Conservation (phyloP, 2,113 vertebrate species). For the Rissa tridactyla region DNA sequence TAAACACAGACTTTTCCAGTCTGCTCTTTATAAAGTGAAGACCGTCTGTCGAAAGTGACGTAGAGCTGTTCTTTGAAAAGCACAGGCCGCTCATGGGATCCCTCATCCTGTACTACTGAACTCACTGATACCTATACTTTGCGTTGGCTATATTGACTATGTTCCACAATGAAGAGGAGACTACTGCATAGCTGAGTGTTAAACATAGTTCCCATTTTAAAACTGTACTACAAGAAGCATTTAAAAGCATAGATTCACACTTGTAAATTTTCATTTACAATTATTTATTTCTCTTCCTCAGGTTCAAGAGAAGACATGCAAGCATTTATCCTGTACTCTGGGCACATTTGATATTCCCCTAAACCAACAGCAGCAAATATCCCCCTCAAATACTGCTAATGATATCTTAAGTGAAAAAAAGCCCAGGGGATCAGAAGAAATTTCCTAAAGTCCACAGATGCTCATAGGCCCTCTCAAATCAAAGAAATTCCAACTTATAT, state of each 20-base stretch:
- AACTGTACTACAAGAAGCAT: not conserved
- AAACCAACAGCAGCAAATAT: not conserved
- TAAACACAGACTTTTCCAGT: not conserved
- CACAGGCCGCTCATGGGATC: not conserved
- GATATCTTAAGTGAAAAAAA: not conserved
- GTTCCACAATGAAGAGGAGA: fast-evolving
- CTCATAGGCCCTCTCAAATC: not conserved
- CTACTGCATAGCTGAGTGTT: not conserved
- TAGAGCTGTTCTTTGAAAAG: not conserved
- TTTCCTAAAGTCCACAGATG: not conserved
- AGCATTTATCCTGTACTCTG: not conserved
- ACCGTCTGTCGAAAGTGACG: not conserved
- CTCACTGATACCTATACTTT: not conserved
- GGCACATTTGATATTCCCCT: not conserved
- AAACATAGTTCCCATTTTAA: not conserved
- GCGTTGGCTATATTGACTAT: not conserved
- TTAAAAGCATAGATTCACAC: not conserved
- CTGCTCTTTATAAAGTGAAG: not conserved
- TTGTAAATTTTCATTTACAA: not conserved
- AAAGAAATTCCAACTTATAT: not conserved
- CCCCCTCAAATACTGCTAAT: not conserved
- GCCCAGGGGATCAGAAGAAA: not conserved
- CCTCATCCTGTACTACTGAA: not conserved
- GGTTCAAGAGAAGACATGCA: not conserved
- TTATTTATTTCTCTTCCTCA: not conserved